Base-by-base conservation (phyloP, 2,888 invertebrate species). In the Caenorhabditis japonica region DNA sequence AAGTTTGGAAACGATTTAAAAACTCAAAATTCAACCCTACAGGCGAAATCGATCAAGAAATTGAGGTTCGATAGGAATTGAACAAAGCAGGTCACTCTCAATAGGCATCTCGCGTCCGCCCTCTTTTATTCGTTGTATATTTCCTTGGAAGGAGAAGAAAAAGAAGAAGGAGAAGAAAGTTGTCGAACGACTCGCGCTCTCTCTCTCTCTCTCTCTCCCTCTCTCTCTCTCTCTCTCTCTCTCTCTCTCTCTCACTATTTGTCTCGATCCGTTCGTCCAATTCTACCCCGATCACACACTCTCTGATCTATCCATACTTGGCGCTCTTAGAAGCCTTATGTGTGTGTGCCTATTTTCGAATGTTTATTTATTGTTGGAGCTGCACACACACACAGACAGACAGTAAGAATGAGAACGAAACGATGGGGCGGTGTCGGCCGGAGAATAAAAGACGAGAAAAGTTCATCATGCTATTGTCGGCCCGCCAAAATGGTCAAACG, bases 311-410 rank as follows among this genome's bases (percentile, higher is more conserved):
- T 19, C 64, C 55, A 34, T 64, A 47, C 55, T 64, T 55, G 53
- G 62, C 62, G 62, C 64, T 62, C 34, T 51, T 25, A 41, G 60
- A 52, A 51, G 60, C 23, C 36, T 55, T 41, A n/a, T n/a, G n/a
- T n/a, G n/a, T n/a, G n/a, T n/a, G 55, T 33, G 41, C 43, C 43
- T 55, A 55, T 55, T 55, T 41, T 25, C 41, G 55, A 43, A 49
- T 64, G 64, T 64, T 64, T 64, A 64, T 64, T 64, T 64, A 64
- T 64, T 56, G 64, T 64, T 64, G 55, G 64, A 64, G 64, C 64
- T 46, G 46, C 15, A 27, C 27, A 17, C 33, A 7, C 36, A 19
- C 33, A 21, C 21, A 21, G 34, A 17, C 15, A 27, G 30, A 10
- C 23, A 23, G 25, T n/a, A n/a, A 7, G n/a, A 15, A 30, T 27